Percentiles rank a stretch among this genome's conserved stretches.
Conservation (phyloP, 2,888 invertebrate genomes). For the Morpho achilles region DNA sequence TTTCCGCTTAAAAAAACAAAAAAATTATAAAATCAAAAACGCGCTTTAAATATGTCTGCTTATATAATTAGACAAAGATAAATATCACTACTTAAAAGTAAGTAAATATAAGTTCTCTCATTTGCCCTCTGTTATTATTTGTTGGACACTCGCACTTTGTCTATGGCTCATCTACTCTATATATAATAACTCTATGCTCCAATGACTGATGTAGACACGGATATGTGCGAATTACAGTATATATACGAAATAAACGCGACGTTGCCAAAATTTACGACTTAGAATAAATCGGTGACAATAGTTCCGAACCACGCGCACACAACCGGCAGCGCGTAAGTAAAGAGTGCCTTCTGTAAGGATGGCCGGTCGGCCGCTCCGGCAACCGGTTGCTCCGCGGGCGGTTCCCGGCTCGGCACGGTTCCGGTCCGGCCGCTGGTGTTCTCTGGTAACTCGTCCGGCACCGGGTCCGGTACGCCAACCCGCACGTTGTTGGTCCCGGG, state of each 20-base stretch:
- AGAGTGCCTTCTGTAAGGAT: slow-evolving; percentile 81
- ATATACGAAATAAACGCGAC: slow-evolving; percentile 10
- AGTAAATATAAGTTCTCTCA: no score
- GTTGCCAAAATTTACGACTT: slow-evolving; percentile 47
- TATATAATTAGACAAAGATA: no score
- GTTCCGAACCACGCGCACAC: slow-evolving; percentile 92
- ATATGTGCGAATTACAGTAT: slow-evolving; percentile 12
- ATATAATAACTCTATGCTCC: no score
- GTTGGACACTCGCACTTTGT: no score
- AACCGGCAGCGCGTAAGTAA: slow-evolving; percentile 88
- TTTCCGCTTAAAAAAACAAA: no score
- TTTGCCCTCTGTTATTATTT: no score
- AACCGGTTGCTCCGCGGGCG: slow-evolving; percentile 44
- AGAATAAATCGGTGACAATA: slow-evolving; percentile 89
- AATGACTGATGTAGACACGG: no score
- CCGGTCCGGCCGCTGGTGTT: slow-evolving; percentile 19
- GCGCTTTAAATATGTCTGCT: neutral
- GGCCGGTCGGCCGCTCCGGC: slow-evolving; percentile 55
- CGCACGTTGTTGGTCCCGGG: slow-evolving; percentile 50
- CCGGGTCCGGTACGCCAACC: slow-evolving; percentile 25
- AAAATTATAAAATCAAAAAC: neutral
- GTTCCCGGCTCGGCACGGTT: slow-evolving; percentile 7
- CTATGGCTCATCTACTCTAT: no score
- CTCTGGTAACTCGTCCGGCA: slow-evolving; percentile 19
- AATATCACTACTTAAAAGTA: no score